Conservation (phyloP, 1,140 invertebrate genomes). For the Sitodiplosis mosellana region DNA sequence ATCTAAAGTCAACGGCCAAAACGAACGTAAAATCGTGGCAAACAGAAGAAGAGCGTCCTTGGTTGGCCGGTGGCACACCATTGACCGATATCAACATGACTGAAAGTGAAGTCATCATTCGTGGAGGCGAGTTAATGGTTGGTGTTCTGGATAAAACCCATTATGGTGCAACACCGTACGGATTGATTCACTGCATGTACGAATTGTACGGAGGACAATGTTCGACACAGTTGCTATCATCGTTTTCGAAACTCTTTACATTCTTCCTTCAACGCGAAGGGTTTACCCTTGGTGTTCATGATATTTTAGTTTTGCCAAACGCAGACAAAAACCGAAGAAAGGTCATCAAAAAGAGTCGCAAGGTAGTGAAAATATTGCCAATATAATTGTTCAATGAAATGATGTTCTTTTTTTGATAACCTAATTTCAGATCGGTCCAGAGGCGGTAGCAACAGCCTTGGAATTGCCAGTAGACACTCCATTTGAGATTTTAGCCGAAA, state of each 20-base stretch:
- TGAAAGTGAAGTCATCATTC: conserved; percentile 82
- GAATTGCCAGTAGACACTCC: conserved; percentile 38
- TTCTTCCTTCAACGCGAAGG: conserved; percentile 75
- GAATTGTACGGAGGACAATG: conserved; percentile 84
- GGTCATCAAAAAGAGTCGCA: conserved; percentile 45
- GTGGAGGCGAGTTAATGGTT: conserved; percentile 69
- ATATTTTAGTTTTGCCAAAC: conserved; percentile 66
- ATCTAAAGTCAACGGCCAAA: conserved; percentile 67
- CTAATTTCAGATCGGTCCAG: conserved; percentile 28
- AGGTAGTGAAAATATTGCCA: conserved; percentile 18
- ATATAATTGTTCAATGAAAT: neutral
- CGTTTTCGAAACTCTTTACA: conserved; percentile 84
- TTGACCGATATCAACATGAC: conserved; percentile 50
- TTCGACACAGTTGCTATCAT: conserved; percentile 64
- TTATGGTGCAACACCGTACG: conserved; percentile 85
- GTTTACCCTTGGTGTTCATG: conserved; percentile 87
- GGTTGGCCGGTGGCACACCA: conserved; percentile 39
- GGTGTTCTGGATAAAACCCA: conserved; percentile 97
- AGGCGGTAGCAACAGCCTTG: conserved; percentile 51
- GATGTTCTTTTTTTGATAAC: neutral
- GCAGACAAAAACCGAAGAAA: conserved; percentile 53
- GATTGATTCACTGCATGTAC: conserved; percentile 82
- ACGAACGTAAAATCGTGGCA: conserved; percentile 67
- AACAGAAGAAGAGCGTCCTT: conserved; percentile 28
- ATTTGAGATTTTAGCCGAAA: conserved; percentile 35